Evolutionary conservation across 2,888 invertebrate species (phyloP).

Genomic region (Apodemia hepburni): DNA sequence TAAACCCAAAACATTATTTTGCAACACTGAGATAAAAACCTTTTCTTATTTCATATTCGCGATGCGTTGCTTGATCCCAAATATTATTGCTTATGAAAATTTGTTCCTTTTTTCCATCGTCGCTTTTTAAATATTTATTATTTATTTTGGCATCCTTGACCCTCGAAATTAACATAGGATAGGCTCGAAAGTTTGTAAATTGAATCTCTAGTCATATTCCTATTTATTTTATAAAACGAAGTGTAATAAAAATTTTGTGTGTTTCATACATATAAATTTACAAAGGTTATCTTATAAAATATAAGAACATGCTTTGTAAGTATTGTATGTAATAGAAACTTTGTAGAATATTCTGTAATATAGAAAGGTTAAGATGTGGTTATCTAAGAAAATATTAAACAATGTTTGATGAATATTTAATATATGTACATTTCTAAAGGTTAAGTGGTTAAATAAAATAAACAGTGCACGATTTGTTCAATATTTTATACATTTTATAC

Average conservation of each 20-base stretch:
- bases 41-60: background rate
- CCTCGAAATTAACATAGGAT: conserved; percentile 8
- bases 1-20: background rate
- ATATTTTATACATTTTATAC: background rate
- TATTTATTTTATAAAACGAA: background rate
- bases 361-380: too few relatives aligned
- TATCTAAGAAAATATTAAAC: too few relatives aligned
- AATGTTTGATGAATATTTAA: too few relatives aligned
- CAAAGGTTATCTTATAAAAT: too few relatives aligned
- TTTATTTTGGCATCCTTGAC: conserved; percentile 2
- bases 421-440: too few relatives aligned
- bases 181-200: background rate
- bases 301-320: too few relatives aligned
- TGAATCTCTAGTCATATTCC: background rate
- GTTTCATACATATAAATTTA: too few relatives aligned
- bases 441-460: background rate
- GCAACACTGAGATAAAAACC: background rate
- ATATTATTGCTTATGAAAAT: conserved; percentile 1
- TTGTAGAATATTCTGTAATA: too few relatives aligned
- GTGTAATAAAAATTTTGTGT: too few relatives aligned
- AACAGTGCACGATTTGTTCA: background rate
- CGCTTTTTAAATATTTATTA: background rate
- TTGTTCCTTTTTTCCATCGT: background rate
- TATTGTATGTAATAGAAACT: too few relatives aligned
- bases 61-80: background rate